Evolutionary conservation across 2,113 vertebrate species (phyloP).

Genomic region (Scartelaos histophorus): DNA sequence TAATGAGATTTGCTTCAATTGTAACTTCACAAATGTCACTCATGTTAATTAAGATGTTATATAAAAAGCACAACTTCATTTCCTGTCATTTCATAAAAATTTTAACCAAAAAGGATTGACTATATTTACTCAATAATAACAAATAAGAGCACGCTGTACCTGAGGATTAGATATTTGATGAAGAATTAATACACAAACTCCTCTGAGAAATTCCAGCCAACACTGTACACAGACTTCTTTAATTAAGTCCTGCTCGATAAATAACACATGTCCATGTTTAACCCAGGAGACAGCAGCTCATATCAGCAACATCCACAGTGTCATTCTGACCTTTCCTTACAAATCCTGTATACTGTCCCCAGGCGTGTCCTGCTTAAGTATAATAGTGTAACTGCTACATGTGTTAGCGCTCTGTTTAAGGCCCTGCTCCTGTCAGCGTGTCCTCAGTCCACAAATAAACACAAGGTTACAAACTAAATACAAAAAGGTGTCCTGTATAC

Average conservation of each 20-base stretch:
- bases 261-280: slow-evolving; percentile 49
- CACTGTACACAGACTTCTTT: slow-evolving; percentile 49
- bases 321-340: slow-evolving; percentile 51
- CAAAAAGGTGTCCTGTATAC: neutral
- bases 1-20: too few species aligned
- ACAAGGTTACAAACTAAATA: neutral
- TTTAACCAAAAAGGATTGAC: slow-evolving; percentile 58
- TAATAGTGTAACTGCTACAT: slow-evolving; percentile 3
- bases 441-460: slow-evolving; percentile 24
- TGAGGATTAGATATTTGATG: slow-evolving; percentile 64
- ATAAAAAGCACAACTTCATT: neutral
- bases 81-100: slow-evolving; percentile 51
- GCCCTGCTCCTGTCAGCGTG: slow-evolving; percentile 5
- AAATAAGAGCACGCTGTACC: slow-evolving; percentile 33
- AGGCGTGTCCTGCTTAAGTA: slow-evolving; percentile 30
- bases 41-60: neutral
- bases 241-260: slow-evolving; percentile 61
- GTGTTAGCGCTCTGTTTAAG: slow-evolving; percentile 29
- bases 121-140: slow-evolving; percentile 46
- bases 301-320: neutral
- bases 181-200: slow-evolving; percentile 61
- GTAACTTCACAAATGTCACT: too few species aligned
- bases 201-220: slow-evolving; percentile 63
- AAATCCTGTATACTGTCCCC: slow-evolving; percentile 20
- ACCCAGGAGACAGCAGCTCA: slow-evolving; percentile 42